A percentile compares a stretch with the other conserved stretches of the same genome.
Evolutionary conservation across 1,140 invertebrate genomes (phyloP).

Genomic region (Cotesia glomerata): DNA sequence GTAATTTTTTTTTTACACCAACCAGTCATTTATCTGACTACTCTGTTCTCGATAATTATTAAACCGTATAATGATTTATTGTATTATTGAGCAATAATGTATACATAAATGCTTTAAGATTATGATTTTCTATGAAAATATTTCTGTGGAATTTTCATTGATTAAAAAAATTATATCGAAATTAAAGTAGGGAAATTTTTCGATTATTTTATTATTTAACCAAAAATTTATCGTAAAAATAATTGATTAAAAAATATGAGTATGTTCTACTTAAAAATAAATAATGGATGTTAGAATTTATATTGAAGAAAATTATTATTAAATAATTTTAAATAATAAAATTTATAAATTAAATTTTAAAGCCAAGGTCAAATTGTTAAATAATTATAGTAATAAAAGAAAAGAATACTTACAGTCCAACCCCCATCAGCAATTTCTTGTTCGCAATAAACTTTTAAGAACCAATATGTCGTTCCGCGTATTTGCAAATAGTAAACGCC

Average conservation of each 20-base stretch:
- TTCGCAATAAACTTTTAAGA: constrained; percentile 89
- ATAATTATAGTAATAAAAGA: neutral
- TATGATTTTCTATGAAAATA: neutral
- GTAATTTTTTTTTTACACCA: neutral
- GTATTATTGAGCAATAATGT: neutral
- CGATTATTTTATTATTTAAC: too few relatives aligned
- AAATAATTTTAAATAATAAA: too few relatives aligned
- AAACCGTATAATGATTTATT: neutral
- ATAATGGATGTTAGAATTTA: too few relatives aligned
- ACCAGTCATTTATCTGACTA: neutral
- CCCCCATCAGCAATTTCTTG: constrained; percentile 89
- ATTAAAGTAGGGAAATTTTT: too few relatives aligned
- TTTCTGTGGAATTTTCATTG: too few relatives aligned
- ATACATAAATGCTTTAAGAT: neutral
- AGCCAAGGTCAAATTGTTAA: too few relatives aligned
- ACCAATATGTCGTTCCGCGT: constrained; percentile 88
- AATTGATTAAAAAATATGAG: too few relatives aligned
- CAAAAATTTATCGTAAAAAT: too few relatives aligned
- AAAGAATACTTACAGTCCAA: constrained; percentile 81
- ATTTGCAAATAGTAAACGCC: constrained; percentile 90
- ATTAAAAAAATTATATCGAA: too few relatives aligned
- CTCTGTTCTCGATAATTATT: neutral
- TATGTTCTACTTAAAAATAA: too few relatives aligned
- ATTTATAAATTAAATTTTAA: too few relatives aligned
- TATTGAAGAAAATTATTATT: too few relatives aligned